Evolutionary conservation across 2,888 invertebrate genomes (phyloP), one percentile per base, ranked within the genome.

Genomic region (Caenorhabditis imperialis): DNA sequence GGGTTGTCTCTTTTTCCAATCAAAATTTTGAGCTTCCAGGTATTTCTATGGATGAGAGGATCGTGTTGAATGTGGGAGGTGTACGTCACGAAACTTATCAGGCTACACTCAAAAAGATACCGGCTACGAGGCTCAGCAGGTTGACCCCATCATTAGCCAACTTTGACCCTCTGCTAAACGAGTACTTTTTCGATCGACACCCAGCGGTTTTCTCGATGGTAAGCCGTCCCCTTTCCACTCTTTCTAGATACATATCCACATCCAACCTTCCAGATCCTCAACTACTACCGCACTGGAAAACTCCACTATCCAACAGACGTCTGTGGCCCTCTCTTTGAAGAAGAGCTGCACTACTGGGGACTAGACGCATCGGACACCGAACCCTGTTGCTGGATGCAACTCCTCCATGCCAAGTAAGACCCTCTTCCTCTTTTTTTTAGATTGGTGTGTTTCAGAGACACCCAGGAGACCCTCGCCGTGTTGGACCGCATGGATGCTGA

Each of bases 261-360:
- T n/a, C n/a, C n/a, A n/a, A n/a, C n/a, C n/a, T 93, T 93, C 35
- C 93, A 94, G 90, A 93, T 93, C 80, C 91, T 94, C 83, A 98
- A 98, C 90, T 98, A 98, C 90, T 98, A 98, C 91, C 88, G 88
- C n/a, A 88, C 88, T 3, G 87, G 87, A 7, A 87, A 83, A 90
- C 92, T 99, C 79, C 98, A 99, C 90, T 99, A 99, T 90, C 99
- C 99, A 18, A 98, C 97, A 55, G 96, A 99, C 89, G 98, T 99
- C 1, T 99, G 99, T 89, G 99, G 98, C 45, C 99, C 99, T 62
- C 91, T 99, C 79, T 99, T 99, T 89, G 99, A 99, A 89, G 98
- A 81, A 71, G 99, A 99, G 89, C 92, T 99, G 82, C 98, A 98
- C 90, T 99, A 84, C 58, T 98, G 98, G 98, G 98, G 98, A 8